These are phyloP conservation scores for Cyrtonyx montezumae DNA, from an alignment of 2,113 vertebrate species.

Conservation along the genomic window DNA sequence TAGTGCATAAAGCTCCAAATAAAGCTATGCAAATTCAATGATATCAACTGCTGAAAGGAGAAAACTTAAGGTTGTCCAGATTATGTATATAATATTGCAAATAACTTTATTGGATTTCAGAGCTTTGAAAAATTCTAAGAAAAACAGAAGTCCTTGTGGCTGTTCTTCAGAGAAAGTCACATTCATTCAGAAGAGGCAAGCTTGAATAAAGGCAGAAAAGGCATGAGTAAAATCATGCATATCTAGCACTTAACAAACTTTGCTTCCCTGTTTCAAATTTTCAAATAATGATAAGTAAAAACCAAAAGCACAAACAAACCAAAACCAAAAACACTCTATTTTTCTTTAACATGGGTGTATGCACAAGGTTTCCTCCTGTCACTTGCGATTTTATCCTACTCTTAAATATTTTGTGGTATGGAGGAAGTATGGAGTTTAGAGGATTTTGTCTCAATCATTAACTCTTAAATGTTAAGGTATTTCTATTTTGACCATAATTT, in stretches of 20 bases:
- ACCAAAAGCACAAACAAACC: no score
- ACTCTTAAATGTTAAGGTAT: not conserved
- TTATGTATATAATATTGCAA: accelerated
- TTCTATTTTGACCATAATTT: not conserved
- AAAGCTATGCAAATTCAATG: no score
- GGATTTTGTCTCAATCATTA: not conserved
- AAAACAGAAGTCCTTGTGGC: not conserved
- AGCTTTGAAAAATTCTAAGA: not conserved
- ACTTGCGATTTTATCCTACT: not conserved
- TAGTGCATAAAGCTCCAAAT: not conserved
- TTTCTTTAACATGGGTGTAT: not conserved
- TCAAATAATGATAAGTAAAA: not conserved
- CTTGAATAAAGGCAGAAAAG: not conserved
- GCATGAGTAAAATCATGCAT: not conserved
- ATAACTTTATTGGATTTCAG: not conserved
- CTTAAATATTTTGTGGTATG: not conserved
- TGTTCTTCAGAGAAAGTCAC: not conserved
- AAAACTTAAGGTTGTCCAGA: not conserved
- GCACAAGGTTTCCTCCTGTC: not conserved
- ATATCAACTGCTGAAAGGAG: not conserved
- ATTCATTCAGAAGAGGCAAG: not conserved
- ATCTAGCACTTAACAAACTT: not conserved
- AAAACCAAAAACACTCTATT: not conserved
- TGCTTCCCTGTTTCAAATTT: not conserved
- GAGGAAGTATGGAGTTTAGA: not conserved